These are phyloP conservation scores for Sebastes steindachneri DNA, from an alignment of 2,797 vertebrate species.

Conservation along the genomic window DNA sequence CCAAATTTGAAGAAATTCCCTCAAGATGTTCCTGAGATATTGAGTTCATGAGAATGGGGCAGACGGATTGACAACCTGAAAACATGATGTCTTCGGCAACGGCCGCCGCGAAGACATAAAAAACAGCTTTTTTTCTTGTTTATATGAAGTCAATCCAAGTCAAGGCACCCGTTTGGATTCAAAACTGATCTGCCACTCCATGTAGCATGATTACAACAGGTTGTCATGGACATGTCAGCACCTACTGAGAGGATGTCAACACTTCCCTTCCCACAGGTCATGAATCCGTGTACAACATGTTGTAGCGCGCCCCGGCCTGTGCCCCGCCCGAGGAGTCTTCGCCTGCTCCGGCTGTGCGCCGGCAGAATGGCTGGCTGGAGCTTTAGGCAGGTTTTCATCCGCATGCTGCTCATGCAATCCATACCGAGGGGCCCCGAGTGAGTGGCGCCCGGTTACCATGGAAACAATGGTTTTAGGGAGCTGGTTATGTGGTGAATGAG, in stretches of 20 bases:
- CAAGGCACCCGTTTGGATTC: background rate
- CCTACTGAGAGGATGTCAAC: conserved; percentile 22
- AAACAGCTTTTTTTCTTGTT: background rate
- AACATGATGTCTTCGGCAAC: background rate
- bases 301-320: background rate
- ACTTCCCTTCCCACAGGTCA: conserved; percentile 23
- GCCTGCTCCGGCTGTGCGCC: conserved; percentile 18
- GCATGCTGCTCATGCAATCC: conserved; percentile 41
- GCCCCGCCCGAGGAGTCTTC: conserved; percentile 16
- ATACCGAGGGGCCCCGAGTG: conserved; percentile 1
- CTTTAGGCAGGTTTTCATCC: conserved; percentile 48
- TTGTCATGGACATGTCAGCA: conserved; percentile 14
- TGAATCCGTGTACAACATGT: conserved; percentile 43
- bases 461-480: conserved; percentile 64
- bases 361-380: conserved; percentile 18
- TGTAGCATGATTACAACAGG: background rate
- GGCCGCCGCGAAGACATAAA: background rate
- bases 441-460: conserved; percentile 64
- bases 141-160: background rate
- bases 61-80: background rate
- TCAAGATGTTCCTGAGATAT: background rate
- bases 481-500: conserved; percentile 62
- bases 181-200: background rate
- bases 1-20: too few species aligned
- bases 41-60: background rate